Base-by-base conservation (phyloP, 2,888 invertebrate species). In the Agrotis puta region DNA sequence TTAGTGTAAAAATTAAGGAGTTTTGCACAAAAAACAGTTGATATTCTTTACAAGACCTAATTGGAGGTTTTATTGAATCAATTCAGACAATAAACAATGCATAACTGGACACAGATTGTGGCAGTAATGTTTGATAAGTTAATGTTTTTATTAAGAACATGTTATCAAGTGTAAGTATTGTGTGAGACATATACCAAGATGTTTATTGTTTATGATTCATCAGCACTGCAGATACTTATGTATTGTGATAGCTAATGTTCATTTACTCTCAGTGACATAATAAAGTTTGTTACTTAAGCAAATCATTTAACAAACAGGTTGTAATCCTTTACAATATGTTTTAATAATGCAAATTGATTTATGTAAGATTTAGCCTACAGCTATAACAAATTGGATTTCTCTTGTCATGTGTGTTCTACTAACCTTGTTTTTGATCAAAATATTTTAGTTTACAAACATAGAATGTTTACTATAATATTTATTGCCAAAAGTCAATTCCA, bases 121-220 rank as follows among this genome's bases (percentile, higher is more conserved):
- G 71, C 70, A 77, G 66, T 79, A 81, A 64, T 81, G 84, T 87
- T 84, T 89, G 88, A 87, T 86, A 88, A 89, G 47, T 76, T 86
- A 83, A 66, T 90, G 87, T 90, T 91, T 91, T 92, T 89, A 91
- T 84, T 89, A 91, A 90, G 88, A 91, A 87, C 57, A 69, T 87
- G 85, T 91, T 92, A 93, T 93, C 92, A 89, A 83, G 57, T 63
- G 64, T 76, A 82, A 74, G 86, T 87, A 89, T 87, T 90, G 88
- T 88, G 78, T 77, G 85, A 86, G 86, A 70, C 77, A 90, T 87
- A 84, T 70, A 64, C 43, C 22, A 90, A 90, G 89, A 92, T 91
- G 90, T 92, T 90, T 90, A 88, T 81, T 45, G 82, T 82, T 74
- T 79, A 83, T 92, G 92, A 92, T 89, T 91, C 90, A 92, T 86